Evolutionary conservation across 2,888 invertebrate genomes (phyloP).

Genomic region (Cryptocephalus primarius): DNA sequence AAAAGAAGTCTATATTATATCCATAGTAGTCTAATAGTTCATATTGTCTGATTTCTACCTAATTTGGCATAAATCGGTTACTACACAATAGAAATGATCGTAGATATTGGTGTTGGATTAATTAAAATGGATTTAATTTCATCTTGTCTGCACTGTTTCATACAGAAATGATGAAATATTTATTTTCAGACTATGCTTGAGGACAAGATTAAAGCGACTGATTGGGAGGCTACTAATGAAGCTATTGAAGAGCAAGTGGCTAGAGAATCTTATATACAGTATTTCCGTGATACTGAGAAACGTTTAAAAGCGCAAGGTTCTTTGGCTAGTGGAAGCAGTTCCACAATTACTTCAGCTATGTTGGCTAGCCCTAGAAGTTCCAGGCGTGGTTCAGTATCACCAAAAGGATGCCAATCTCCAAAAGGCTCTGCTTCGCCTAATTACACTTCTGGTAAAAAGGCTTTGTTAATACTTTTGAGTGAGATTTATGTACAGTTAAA

Average conservation of each 20-base stretch:
- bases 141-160: too few relatives aligned
- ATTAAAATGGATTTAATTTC: too few relatives aligned
- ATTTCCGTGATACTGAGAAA: constrained; percentile 34
- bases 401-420: constrained; percentile 33
- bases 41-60: too few relatives aligned
- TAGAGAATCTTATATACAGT: constrained; percentile 73
- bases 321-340: constrained; percentile 32
- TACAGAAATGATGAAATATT: too few relatives aligned
- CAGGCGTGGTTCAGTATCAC: constrained; percentile 32
- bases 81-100: too few relatives aligned
- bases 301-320: constrained; percentile 33
- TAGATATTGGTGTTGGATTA: too few relatives aligned
- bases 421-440: constrained; percentile 29
- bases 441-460: constrained; percentile 9
- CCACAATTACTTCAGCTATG: constrained; percentile 32
- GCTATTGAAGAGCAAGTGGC: constrained; percentile 84
- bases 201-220: constrained; percentile 78
- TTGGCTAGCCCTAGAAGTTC: constrained; percentile 29
- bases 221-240: constrained; percentile 87
- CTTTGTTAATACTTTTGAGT: not conserved
- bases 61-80: too few relatives aligned
- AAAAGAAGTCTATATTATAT: too few relatives aligned
- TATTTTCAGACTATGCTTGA: constrained; percentile 67
- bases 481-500: too few relatives aligned
- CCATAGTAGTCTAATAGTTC: too few relatives aligned